Base-by-base conservation (phyloP, 2,888 invertebrate genomes). In the Ametastegia equiseti region DNA sequence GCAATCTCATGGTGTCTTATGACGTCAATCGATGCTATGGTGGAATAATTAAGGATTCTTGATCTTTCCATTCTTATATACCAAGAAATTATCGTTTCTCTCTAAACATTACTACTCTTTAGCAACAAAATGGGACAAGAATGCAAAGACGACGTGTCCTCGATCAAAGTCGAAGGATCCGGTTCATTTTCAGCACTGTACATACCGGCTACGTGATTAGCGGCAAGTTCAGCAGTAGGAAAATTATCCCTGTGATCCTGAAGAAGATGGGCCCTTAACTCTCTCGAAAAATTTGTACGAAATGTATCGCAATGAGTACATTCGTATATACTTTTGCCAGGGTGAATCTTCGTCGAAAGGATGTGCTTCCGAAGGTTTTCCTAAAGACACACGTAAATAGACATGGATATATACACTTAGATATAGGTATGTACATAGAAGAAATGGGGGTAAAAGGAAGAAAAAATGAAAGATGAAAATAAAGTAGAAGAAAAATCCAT, bases 361-460 rank as follows among this genome's bases (percentile, higher is more conserved):
- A 97, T 95, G 92, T 98, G 98, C 88, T 98, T 97, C 4, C 98
- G 94, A 13, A 98, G 94, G 90, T 98, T 98, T 90, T 97, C 98
- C 95, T 97, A 91, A 27, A 92, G 27, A 36, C 27, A 42, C n/a
- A 42, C 65, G 36, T 6, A 39, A 6, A 6, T 23, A 82, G 63
- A 57, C 6, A 65, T 54, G 33, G n/a, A 77, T 19, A 78, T 13
- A 81, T 2, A 73, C 39, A 45, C 11, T 15, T 2, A 13, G 0
- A 54, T 27, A 42, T 36, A 19, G 39, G 57, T 39, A 11, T 13
- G 23, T 15, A 45, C 60, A 9, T 50, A 47, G 30, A 23, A 60
- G 27, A 5, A 50, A 50, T 19, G 7, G 19, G 15, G 7, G 50
- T 5, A 50, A 50, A 6, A n/a, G n/a, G 50, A 50, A 50, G 50